phyloP scores from a whole-genome alignment of 2,888 invertebrate genomes.

The Drepanosiphum platanoidis region DNA sequence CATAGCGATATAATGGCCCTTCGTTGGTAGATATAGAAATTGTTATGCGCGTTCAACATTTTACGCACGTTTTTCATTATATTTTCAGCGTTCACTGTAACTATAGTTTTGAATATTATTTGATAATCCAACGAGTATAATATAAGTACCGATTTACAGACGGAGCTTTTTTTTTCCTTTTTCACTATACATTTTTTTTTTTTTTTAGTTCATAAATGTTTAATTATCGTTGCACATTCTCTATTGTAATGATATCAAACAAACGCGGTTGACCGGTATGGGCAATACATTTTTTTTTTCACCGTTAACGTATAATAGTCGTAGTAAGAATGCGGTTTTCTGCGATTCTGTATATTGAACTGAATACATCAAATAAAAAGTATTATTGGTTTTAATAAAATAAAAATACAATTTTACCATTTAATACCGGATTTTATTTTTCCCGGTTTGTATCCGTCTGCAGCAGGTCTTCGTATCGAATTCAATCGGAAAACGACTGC shows the following conservation, averaged over 20 bases:
- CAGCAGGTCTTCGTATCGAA: slow-evolving; percentile 9
- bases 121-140: neutral
- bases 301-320: neutral
- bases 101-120: neutral
- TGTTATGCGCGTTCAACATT: too few relatives aligned
- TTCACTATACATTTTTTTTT: neutral
- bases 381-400: slow-evolving; percentile 27
- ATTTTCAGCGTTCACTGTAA: neutral
- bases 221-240: neutral
- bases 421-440: slow-evolving; percentile 16
- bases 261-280: neutral
- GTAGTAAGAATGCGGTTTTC: slow-evolving; percentile 46
- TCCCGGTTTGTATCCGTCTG: neutral
- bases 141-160: too few relatives aligned
- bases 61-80: too few relatives aligned
- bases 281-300: slow-evolving; percentile 16
- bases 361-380: slow-evolving; percentile 1
- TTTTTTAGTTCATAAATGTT: too few relatives aligned
- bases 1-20: too few relatives aligned
- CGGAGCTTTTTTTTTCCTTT: too few relatives aligned
- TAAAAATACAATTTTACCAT: slow-evolving; percentile 19
- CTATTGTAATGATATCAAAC: neutral
- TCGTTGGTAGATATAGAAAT: too few relatives aligned
- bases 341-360: slow-evolving; percentile 10
- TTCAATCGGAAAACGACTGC: slow-evolving; percentile 3